Evolutionary conservation across 2,888 invertebrate species (phyloP).

Genomic region (Eurois occulta): DNA sequence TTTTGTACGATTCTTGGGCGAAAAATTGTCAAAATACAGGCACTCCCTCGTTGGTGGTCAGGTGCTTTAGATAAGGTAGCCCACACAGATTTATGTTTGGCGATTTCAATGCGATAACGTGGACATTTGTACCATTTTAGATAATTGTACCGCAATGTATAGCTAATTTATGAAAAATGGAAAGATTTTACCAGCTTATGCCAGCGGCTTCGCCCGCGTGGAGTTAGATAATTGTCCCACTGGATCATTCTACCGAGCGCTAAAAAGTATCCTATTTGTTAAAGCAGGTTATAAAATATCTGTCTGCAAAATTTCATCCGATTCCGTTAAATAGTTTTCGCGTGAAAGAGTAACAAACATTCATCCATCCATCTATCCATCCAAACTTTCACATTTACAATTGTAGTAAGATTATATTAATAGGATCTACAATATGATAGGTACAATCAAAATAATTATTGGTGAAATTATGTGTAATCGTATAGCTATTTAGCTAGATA

Average conservation of each 20-base stretch:
- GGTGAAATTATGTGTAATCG: not conserved
- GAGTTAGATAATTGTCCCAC: too few species aligned
- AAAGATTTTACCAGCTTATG: slow-evolving; percentile 21
- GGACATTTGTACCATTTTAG: slow-evolving; percentile 62
- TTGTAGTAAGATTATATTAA: too few species aligned
- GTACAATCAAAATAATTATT: not conserved
- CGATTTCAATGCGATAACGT: slow-evolving; percentile 78
- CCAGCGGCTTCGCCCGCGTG: too few species aligned
- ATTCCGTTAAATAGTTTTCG: too few species aligned
- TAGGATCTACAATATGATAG: too few species aligned
- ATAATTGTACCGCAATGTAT: slow-evolving; percentile 35
- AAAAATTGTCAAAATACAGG: not conserved
- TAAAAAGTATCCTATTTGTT: too few species aligned
- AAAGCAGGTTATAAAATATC: too few species aligned
- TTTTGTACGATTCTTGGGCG: not conserved
- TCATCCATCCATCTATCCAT: too few species aligned
- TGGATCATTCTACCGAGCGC: too few species aligned
- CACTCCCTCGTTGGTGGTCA: not conserved
- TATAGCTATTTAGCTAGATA: not conserved
- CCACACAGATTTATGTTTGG: slow-evolving; percentile 79
- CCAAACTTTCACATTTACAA: too few species aligned
- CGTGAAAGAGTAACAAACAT: too few species aligned
- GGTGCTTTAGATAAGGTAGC: slow-evolving; percentile 4
- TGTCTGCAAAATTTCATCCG: too few species aligned
- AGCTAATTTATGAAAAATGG: slow-evolving; percentile 57